Evolutionary conservation across 1,140 invertebrate genomes (phyloP).

Genomic region (Brachionus rubens): DNA sequence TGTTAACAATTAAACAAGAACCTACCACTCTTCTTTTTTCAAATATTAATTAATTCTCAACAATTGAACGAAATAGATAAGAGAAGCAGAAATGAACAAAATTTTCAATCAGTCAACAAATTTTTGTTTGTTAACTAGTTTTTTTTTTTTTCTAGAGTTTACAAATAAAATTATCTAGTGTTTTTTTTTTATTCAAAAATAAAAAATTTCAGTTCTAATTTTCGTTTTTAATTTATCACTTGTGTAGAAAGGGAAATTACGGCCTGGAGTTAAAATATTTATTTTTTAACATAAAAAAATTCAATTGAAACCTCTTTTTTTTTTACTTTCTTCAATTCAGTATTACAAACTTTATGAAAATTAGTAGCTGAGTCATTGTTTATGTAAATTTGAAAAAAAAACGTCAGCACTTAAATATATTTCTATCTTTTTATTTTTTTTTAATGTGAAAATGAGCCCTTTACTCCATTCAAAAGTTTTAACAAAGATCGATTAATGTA

Average conservation of each 20-base stretch:
- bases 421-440: too few species aligned
- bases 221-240: background rate
- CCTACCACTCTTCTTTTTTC: background rate
- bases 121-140: constrained; percentile 8
- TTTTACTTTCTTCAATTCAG: too few species aligned
- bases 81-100: constrained; percentile 21
- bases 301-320: too few species aligned
- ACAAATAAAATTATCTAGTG: constrained; percentile 34
- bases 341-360: too few species aligned
- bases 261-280: background rate
- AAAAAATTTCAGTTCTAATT: background rate
- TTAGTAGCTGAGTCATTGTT: too few species aligned
- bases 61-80: constrained; percentile 4
- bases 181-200: background rate
- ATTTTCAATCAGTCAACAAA: constrained; percentile 41
- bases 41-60: constrained; percentile 39
- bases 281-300: too few species aligned
- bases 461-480: too few species aligned
- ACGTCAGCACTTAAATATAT: too few species aligned
- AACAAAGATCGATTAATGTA: too few species aligned
- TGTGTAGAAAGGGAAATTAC: constrained; percentile 13
- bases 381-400: too few species aligned
- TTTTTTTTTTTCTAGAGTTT: too few species aligned
- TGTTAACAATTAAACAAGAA: background rate
- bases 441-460: too few species aligned